Evolutionary conservation across 1,140 invertebrate genomes (phyloP).

Genomic region (Ectropis grisescens): DNA sequence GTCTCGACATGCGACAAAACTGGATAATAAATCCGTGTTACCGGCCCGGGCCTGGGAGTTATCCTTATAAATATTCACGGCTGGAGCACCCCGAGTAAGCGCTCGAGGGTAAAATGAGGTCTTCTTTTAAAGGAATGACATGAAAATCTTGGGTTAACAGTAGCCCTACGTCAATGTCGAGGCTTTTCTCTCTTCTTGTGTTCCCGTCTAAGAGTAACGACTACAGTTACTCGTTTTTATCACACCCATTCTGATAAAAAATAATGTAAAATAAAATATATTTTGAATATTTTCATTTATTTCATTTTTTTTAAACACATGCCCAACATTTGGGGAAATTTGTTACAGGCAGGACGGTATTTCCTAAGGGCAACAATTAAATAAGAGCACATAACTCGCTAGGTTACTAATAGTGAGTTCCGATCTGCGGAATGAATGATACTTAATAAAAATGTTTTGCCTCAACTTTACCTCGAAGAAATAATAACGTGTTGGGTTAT

Average conservation of each 20-base stretch:
- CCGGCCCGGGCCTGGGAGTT: conserved; percentile 12
- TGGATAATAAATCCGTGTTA: conserved; percentile 26
- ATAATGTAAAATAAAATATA: no score
- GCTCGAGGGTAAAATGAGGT: conserved; percentile 24
- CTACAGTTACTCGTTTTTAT: no score
- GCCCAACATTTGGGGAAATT: neutral
- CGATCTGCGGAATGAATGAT: no score
- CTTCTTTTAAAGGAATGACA: conserved; percentile 9
- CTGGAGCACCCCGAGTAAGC: conserved; percentile 10
- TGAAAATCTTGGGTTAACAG: conserved; percentile 8
- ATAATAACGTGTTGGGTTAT: no score
- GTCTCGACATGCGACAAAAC: no score
- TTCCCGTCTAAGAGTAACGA: no score
- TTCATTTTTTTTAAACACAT: neutral
- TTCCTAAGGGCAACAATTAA: no score
- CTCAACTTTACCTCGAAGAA: no score
- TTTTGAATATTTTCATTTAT: neutral
- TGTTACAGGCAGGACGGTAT: neutral
- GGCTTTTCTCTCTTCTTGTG: neutral
- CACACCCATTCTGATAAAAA: no score
- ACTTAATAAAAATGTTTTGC: no score
- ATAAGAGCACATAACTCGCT: no score
- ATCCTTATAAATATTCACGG: conserved; percentile 43
- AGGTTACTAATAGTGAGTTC: no score
- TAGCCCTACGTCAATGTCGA: conserved; percentile 6